Evolutionary conservation across 2,888 invertebrate genomes (phyloP), one percentile per base, ranked within the genome.

Genomic region (Asteroscopus sphinx): DNA sequence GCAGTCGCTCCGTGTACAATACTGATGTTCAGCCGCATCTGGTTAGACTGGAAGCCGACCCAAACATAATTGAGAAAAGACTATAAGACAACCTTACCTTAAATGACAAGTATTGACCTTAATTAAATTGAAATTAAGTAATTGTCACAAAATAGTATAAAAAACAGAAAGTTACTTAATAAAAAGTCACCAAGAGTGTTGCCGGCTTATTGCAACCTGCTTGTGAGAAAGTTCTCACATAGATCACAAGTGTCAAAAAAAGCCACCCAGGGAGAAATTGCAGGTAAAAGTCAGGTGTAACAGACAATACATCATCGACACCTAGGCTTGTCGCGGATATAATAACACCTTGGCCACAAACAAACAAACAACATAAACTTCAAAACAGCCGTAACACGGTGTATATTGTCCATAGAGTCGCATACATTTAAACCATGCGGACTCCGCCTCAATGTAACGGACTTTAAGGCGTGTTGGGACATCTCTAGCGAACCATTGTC

Each of bases 401-500:
- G 49, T 52, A 55, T 39, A 72, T 69, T 66, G 73, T 64, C 62
- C 49, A 48, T 60, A 67, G 41, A 60, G 52, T 53, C 54, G 65
- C 76, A 73, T 76, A 76, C 51, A 79, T 73, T 77, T 74, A 62
- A 76, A 62, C 65, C 56, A 36, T 39, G 44, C 49, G 56, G 40
- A 48, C 63, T 40, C 51, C 62, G 58, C 72, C 59, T 63, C 52
- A 40, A 52, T 53, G 58, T 63, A 74, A 77, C 64, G 60, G 67
- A 56, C 39, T 49, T 11, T 46, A 52, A 67, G 70, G 76, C 70
- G 70, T 73, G 70, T 53, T 56, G 42, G 65, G 58, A 77, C 77
- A 78, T 78, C 76, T 68, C 67, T 59, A 48, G 58, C 53, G 9
- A 13, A n/a, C 75, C 63, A 83, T 83, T 83, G 81, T 83, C 54